Evolutionary conservation across 2,113 vertebrate species (phyloP), one percentile per base, ranked within the genome.

Genomic region (Daubentonia madagascariensis): DNA sequence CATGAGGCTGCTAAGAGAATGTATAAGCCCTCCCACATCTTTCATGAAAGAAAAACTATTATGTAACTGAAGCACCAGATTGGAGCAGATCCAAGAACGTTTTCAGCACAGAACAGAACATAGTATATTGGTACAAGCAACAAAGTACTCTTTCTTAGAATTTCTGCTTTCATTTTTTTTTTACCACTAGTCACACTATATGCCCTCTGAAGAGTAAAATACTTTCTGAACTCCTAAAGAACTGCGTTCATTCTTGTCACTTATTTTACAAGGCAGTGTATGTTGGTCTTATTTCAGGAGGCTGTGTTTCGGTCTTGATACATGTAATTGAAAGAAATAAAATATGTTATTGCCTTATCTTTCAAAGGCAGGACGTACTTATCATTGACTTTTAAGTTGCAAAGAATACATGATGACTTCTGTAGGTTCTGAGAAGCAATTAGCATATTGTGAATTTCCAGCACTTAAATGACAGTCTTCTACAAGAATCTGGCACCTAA

Each of bases 381-480:
- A 95, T 84, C 85, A 78, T 37, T 96, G 83, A 93, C 68, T 95
- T 95, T 96, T 85, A 96, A 79, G 70, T 93, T 96, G 37, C 63
- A 85, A 92, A 79, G 61, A 88, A 88, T 94, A 79, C 59, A 76
- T 1, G 23, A 96, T 91, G 79, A 95, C 52, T 94, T 92, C 75
- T 96, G 59, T 63, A 40, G 96, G 75, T 7, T 70, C 80, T 57
- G 63, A 94, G 87, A 96, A 96, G 57, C 70, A 95, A 85, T 98
- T 97, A 94, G 52, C 95, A 97, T 97, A 94, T 57, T 80, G 89
- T 93, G 89, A 96, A 96, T 84, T 96, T 90, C 92, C 84, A 96
- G 85, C 88, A 40, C 57, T 65, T 86, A 70, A 95, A 91, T 65
- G 80, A 50, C 45, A 85, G 57, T 23, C 37, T 84, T 54, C 54